Evolutionary conservation across 1,140 invertebrate species (phyloP).

Genomic region (Mycetomoellerius zeteki): DNA sequence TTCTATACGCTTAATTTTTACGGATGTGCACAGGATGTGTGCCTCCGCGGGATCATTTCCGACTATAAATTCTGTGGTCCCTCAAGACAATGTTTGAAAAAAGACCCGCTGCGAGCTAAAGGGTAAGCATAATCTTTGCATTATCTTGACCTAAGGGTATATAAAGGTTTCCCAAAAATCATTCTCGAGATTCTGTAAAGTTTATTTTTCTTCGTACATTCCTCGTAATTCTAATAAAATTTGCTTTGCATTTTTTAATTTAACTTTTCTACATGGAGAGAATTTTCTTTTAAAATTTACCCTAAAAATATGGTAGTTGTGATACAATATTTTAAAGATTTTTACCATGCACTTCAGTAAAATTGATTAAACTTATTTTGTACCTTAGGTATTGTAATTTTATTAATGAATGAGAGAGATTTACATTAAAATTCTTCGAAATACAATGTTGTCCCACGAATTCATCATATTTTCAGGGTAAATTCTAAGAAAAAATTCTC

Average conservation of each 20-base stretch:
- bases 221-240: not conserved
- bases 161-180: not conserved
- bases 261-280: too few species aligned
- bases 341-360: too few species aligned
- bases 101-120: not conserved
- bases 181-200: not conserved
- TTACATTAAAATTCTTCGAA: too few species aligned
- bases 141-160: not conserved
- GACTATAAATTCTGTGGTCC: conserved; percentile 53
- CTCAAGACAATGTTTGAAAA: not conserved
- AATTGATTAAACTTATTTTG: too few species aligned
- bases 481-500: too few species aligned
- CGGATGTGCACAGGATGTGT: not conserved
- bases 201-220: not conserved
- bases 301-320: too few species aligned
- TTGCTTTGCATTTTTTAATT: not conserved
- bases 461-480: too few species aligned
- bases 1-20: conserved; percentile 24
- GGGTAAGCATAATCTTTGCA: not conserved
- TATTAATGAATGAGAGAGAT: too few species aligned
- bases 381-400: too few species aligned
- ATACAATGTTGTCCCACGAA: too few species aligned
- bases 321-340: too few species aligned
- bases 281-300: too few species aligned
- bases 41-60: not conserved